phyloP scores from a whole-genome alignment of 2,888 invertebrate genomes.

The Caenorhabditis panamensis region DNA sequence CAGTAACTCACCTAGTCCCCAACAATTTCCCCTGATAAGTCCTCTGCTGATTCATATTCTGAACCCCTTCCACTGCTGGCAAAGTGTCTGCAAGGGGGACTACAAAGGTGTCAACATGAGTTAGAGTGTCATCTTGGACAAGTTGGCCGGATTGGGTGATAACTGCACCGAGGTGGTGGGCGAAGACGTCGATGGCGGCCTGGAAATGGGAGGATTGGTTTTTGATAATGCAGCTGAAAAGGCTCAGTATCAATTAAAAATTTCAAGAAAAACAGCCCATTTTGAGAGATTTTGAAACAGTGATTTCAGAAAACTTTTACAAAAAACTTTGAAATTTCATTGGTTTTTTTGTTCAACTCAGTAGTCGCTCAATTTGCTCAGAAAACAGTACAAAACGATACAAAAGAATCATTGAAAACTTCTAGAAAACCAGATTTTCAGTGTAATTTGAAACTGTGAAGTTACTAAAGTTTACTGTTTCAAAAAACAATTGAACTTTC shows the following conservation, averaged over 20 bases:
- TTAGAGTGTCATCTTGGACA: conserved; percentile 69
- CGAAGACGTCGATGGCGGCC: conserved; percentile 77
- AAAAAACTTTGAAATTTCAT: too few relatives aligned
- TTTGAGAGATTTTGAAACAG: too few relatives aligned
- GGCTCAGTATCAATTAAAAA: background rate
- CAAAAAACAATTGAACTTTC: too few relatives aligned
- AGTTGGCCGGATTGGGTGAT: conserved; percentile 65
- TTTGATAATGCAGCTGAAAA: background rate
- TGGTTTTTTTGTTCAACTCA: too few relatives aligned
- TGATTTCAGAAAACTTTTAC: too few relatives aligned
- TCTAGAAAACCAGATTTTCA: too few relatives aligned
- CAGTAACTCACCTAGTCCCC: conserved; percentile 72
- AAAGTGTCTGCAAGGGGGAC: conserved; percentile 65
- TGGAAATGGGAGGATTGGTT: conserved; percentile 44
- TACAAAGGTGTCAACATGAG: conserved; percentile 76
- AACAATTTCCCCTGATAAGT: conserved; percentile 70
- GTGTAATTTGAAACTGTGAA: too few relatives aligned
- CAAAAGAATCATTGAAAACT: too few relatives aligned
- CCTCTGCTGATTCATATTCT: conserved; percentile 65
- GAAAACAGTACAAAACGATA: too few relatives aligned
- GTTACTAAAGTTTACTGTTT: too few relatives aligned
- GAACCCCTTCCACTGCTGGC: conserved; percentile 65
- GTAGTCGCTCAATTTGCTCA: too few relatives aligned
- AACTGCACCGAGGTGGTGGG: conserved; percentile 76
- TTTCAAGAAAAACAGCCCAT: too few relatives aligned